Base-by-base conservation (phyloP, 2,888 invertebrate genomes). In the Prionchulus punctatus region DNA sequence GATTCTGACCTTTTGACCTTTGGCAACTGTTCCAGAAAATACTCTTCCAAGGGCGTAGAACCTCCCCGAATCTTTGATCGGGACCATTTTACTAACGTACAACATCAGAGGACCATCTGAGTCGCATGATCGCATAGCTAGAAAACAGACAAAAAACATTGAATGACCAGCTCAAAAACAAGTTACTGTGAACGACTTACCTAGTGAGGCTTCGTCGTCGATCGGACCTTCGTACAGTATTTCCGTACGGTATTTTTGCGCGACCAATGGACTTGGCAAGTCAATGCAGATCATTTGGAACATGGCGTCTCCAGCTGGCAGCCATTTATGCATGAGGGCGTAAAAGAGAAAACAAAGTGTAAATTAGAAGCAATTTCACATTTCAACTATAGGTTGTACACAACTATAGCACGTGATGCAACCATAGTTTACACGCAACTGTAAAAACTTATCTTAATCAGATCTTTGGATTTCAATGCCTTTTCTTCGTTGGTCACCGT, bases 321-420 rank as follows among this genome's bases (percentile, higher is more conserved):
- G 49, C 63, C 63, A 63, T 30, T 48, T 36, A 21, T 51, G 56
- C 63, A 63, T 62, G 26, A 63, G 45, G 4, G 49, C 26, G 47
- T 50, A 53, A 53, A 61, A 52, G 52, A 12, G 25, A 52, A 52
- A 43, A 54, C n/a, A 25, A 12, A 52, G 25, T 49, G 18, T 25
- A 27, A 43, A n/a, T n/a, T 15, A 42, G 31, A 52, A 48, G 15
- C 12, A 15, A 80, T 94, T 91, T 81, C 92, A 98, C 77, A 99
- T 96, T 60, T 98, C 98, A 72, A 92, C 91, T 74, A 99, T 78
- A 68, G 99, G 88, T 77, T 94, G 99, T 85, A 94, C 91, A 75
- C 85, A 86, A 83, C 99, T 99, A 1, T 96, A 94, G 67, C 98
- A 84, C 75, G 89, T 89, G 80, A 89, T 87, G 60, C 88, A 89